phyloP scores from a whole-genome alignment of 2,113 vertebrate species.

The Dicrurus megarhynchus region DNA sequence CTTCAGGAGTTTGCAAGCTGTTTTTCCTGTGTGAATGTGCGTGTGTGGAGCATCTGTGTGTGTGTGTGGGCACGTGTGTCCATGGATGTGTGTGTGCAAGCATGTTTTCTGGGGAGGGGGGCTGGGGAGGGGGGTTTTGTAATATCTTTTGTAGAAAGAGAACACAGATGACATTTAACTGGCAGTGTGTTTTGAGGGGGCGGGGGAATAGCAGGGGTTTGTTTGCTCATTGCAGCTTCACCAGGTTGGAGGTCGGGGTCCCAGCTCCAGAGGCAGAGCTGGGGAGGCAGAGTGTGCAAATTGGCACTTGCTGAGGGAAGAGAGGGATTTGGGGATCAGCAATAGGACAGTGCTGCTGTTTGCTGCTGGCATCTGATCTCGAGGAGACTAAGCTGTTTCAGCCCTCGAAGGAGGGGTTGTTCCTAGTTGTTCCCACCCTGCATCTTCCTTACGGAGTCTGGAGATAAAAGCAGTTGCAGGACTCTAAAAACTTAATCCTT shows the following conservation, averaged over 20 bases:
- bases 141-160: conserved; percentile 58
- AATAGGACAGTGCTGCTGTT: background rate
- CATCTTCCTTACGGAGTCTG: background rate
- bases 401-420: background rate
- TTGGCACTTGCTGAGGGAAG: background rate
- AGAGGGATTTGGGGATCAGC: background rate
- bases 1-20: conserved; percentile 32
- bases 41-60: background rate
- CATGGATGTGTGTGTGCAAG: background rate
- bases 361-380: background rate
- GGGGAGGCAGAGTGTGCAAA: background rate
- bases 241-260: background rate
- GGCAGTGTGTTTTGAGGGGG: background rate
- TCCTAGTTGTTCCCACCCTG: background rate
- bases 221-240: conserved; percentile 7
- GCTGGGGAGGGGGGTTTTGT: conserved; percentile 14
- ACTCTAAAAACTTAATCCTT: background rate
- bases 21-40: conserved; percentile 28
- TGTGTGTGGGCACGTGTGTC: background rate
- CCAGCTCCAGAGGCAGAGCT: background rate
- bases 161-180: conserved; percentile 22
- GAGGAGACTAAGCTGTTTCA: background rate
- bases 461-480: background rate
- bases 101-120: background rate
- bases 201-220: background rate